Conservation (phyloP, 1,140 invertebrate genomes). For the Drosophila varians region DNA sequence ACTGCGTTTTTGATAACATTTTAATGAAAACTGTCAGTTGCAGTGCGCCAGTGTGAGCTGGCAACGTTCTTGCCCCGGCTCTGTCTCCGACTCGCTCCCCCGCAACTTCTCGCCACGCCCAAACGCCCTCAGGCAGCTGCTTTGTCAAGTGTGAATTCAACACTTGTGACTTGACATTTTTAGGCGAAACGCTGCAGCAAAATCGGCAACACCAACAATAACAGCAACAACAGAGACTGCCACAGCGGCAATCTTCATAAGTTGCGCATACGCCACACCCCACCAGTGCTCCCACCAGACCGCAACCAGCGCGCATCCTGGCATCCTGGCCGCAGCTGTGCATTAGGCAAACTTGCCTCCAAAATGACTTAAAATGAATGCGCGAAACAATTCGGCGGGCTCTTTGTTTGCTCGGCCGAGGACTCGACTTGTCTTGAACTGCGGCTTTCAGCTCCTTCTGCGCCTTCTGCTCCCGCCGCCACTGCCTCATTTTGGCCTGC, state of each 20-base stretch:
- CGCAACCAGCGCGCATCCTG: constrained; percentile 14
- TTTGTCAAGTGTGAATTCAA: constrained; percentile 81
- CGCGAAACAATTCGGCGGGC: constrained; percentile 57
- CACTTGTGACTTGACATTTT: constrained; percentile 82
- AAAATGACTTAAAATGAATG: constrained; percentile 63
- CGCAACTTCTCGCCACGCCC: constrained; percentile 42
- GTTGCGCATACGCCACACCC: constrained; percentile 75
- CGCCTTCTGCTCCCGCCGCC: background rate
- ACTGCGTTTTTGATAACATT: constrained; percentile 79
- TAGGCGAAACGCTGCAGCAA: constrained; percentile 55
- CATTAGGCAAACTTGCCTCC: constrained; percentile 62
- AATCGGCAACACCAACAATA: constrained; percentile 12
- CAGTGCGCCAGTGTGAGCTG: constrained; percentile 46
- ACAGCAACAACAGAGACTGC: constrained; percentile 34
- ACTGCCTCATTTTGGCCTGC: constrained; percentile 30
- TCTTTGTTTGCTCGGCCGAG: constrained; percentile 66
- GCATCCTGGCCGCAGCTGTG: constrained; percentile 61
- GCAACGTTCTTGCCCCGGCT: constrained; percentile 14
- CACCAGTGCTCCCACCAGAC: constrained; percentile 17
- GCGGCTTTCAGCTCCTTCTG: constrained; percentile 4
- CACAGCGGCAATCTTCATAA: constrained; percentile 72
- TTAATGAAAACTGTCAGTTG: constrained; percentile 81
- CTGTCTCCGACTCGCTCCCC: constrained; percentile 3
- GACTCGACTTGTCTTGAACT: constrained; percentile 21
- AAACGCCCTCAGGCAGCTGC: constrained; percentile 46